A percentile compares a stretch with the other conserved stretches of the same genome.
Evolutionary conservation across 1,140 invertebrate genomes (phyloP).

Genomic region (Globodera ellingtonae): DNA sequence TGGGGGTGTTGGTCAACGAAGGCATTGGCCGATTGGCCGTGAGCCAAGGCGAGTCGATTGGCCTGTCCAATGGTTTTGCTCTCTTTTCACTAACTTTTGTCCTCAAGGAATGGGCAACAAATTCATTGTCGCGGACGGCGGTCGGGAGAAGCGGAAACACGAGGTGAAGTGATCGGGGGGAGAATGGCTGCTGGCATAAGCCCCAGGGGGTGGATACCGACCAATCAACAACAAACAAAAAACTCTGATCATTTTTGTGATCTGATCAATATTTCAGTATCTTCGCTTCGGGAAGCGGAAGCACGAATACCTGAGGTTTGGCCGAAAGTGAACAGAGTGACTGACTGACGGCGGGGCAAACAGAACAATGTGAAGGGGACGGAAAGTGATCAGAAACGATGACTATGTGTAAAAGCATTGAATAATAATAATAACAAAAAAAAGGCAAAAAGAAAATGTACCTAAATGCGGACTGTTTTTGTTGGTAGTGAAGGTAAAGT

Average conservation of each 20-base stretch:
- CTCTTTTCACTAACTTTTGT: not conserved
- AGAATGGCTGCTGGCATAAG: too few species aligned
- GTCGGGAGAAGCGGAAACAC: slow-evolving; percentile 58
- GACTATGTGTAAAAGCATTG: too few species aligned
- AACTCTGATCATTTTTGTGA: not conserved
- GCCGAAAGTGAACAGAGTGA: slow-evolving; percentile 8
- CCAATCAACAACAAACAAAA: too few species aligned
- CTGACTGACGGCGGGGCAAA: not conserved
- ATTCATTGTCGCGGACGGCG: slow-evolving; percentile 8
- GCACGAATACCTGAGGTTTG: slow-evolving; percentile 57
- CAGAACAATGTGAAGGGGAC: not conserved
- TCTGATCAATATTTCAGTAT: slow-evolving; percentile 30
- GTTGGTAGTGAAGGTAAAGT: too few species aligned
- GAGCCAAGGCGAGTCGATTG: slow-evolving; percentile 48
- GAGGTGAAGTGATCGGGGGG: slow-evolving; percentile 27
- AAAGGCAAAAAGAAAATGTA: too few species aligned
- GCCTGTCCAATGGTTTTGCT: not conserved
- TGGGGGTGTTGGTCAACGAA: slow-evolving; percentile 59
- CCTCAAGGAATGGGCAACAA: slow-evolving; percentile 14
- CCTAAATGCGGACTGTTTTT: too few species aligned
- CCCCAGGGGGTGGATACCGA: too few species aligned
- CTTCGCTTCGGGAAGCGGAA: slow-evolving; percentile 62
- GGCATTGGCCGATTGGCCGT: slow-evolving; percentile 58
- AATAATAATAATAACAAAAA: too few species aligned
- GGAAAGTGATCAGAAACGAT: too few species aligned